Evolutionary conservation across 2,113 vertebrate genomes (phyloP), one percentile per base, ranked within the genome.

Genomic region (Gulo gulo): DNA sequence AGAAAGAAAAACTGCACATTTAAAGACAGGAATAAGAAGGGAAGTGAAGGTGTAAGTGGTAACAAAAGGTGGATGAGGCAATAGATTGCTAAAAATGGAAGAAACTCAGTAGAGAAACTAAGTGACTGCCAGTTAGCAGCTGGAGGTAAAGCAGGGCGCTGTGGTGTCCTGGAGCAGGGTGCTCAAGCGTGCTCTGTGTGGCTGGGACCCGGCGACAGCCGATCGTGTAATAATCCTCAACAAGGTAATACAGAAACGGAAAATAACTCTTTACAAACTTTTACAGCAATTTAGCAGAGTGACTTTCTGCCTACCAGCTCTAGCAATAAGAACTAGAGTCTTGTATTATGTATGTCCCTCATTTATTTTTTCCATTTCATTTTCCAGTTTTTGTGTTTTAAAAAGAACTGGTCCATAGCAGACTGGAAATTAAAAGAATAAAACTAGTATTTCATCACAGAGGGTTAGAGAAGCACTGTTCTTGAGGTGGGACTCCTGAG

Each of bases 371-470:
- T 67, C 47, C 57, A 79, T 50, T 69, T 81, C 12, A 59, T 45
- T 84, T 96, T 74, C 91, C 65, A 86, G 36, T 85, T 82, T 93
- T 85, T 80, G 21, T 82, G 61, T 85, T 81, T 84, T 59, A 84
- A 47, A 90, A 80, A 76, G 23, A 93, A 87, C 16, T 76, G 42
- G 29, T 73, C 73, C 26, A 31, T 21, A 39, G 88, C 47, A 94
- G 59, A 85, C 42, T 92, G 42, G 88, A 97, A 91, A 84, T 57
- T 52, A 88, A 52, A 90, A 91, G 14, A 78, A 84, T 26, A 88
- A 94, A 91, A 80, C 23, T 76, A 73, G 0, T 52, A 95, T 76
- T 94, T 76, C 57, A 88, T 63, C 52, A 81, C 42, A 88, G 39
- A 85, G 45, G 83, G n/a, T 69, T 67, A 74, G 45, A 88, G 59